A percentile compares a stretch with the other conserved stretches of the same genome.
Evolutionary conservation across 2,797 vertebrate species (phyloP).

Genomic region (Pteronotus mesoamericanus): DNA sequence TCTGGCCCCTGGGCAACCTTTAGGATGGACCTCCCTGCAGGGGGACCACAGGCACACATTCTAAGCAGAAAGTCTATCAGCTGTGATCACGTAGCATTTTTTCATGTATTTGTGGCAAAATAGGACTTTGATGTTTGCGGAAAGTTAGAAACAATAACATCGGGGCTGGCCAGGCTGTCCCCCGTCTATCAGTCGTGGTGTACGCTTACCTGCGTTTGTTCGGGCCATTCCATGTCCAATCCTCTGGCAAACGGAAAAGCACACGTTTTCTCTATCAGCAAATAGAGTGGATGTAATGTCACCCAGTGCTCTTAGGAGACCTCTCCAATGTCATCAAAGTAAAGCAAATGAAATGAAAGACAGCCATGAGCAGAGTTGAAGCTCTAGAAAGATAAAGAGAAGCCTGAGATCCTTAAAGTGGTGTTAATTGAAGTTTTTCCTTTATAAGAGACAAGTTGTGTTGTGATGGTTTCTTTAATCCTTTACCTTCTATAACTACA

Average conservation of each 20-base stretch:
- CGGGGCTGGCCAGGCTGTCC: not conserved
- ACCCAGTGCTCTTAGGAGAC: not conserved
- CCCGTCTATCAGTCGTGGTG: not conserved
- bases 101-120: not conserved
- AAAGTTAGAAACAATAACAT: not conserved
- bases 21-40: not conserved
- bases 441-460: constrained; percentile 25
- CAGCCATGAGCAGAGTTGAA: not conserved
- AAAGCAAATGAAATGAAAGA: constrained; percentile 58
- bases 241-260: not conserved
- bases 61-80: not conserved
- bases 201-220: not conserved
- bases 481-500: constrained; percentile 32
- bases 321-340: constrained; percentile 6
- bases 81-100: not conserved
- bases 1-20: constrained; percentile 33
- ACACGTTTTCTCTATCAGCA: not conserved
- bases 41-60: not conserved
- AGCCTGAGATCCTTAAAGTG: constrained; percentile 45
- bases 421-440: constrained; percentile 55
- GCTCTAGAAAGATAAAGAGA: constrained; percentile 57
- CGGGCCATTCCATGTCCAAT: not conserved
- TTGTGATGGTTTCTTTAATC: constrained; percentile 58
- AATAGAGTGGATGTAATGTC: not conserved
- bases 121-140: not conserved